These are phyloP conservation scores for Potorous gilbertii DNA, from an alignment of 2,797 vertebrate genomes.

Conservation along the genomic window DNA sequence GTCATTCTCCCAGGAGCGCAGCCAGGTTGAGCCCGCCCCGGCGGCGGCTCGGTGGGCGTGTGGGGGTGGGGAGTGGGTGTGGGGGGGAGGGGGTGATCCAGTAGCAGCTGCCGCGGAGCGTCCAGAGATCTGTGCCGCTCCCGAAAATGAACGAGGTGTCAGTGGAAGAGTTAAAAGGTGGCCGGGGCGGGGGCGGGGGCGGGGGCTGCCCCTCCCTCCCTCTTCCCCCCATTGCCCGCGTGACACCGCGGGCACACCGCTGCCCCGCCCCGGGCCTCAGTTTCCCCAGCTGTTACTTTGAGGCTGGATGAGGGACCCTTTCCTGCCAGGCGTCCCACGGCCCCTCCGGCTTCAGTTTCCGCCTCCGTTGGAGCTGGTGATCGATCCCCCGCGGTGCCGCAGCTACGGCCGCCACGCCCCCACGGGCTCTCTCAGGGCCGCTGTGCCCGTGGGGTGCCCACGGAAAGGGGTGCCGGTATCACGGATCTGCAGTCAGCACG, in stretches of 20 bases:
- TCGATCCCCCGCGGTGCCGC: neutral
- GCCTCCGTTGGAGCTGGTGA: no score
- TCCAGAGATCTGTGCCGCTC: neutral
- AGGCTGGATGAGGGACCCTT: neutral
- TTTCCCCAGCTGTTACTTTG: neutral
- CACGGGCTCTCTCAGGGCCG: neutral
- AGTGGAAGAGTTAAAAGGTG: neutral
- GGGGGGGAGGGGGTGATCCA: neutral
- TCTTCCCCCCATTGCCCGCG: neutral
- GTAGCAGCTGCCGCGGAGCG: neutral
- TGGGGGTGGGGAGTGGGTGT: neutral
- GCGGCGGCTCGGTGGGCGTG: neutral
- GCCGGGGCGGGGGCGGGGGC: neutral
- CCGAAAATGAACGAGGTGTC: neutral
- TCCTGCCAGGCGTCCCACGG: neutral
- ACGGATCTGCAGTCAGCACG: no score
- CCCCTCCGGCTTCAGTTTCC: neutral
- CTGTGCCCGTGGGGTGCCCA: neutral
- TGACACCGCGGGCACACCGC: neutral
- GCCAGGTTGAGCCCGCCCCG: accelerated
- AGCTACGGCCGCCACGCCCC: neutral
- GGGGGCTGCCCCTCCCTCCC: neutral
- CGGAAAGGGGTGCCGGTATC: neutral
- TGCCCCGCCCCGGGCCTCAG: neutral
- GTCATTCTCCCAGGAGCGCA: accelerated